phyloP scores from a whole-genome alignment of 2,797 vertebrate genomes.

The Echeneis naucrates region DNA sequence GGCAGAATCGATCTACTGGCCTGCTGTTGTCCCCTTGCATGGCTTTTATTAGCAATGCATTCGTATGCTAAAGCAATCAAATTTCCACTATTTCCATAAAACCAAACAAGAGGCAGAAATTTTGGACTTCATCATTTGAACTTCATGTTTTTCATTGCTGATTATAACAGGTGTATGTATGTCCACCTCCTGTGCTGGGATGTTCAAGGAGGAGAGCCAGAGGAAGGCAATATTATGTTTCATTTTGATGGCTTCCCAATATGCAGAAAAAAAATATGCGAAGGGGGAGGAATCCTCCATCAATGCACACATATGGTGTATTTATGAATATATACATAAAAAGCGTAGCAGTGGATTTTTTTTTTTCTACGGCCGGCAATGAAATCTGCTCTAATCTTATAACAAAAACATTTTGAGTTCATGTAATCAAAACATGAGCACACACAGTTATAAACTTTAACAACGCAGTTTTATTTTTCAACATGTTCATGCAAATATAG shows the following conservation, averaged over 20 bases:
- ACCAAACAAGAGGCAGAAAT: slow-evolving; percentile 28
- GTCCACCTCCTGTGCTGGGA: slow-evolving; percentile 53
- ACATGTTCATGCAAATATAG: slow-evolving; percentile 3
- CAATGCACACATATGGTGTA: slow-evolving; percentile 64
- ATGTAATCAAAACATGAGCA: slow-evolving; percentile 20
- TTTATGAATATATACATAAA: slow-evolving; percentile 62
- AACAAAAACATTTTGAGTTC: slow-evolving; percentile 52
- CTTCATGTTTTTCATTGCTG: slow-evolving; percentile 33
- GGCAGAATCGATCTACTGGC: slow-evolving; percentile 32
- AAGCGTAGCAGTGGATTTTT: too few relatives aligned
- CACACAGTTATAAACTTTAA: slow-evolving; percentile 25
- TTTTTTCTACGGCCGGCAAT: slow-evolving; percentile 32
- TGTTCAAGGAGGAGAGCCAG: slow-evolving; percentile 50
- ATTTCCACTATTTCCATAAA: slow-evolving; percentile 53
- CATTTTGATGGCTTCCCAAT: slow-evolving; percentile 64
- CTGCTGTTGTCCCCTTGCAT: slow-evolving; percentile 48
- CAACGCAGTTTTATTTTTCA: slow-evolving; percentile 18
- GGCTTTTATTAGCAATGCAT: slow-evolving; percentile 40
- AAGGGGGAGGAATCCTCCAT: slow-evolving; percentile 42
- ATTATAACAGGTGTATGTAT: slow-evolving; percentile 61
- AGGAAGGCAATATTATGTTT: slow-evolving; percentile 66
- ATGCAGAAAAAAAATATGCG: slow-evolving; percentile 48
- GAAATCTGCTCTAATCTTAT: slow-evolving; percentile 47
- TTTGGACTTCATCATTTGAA: slow-evolving; percentile 37
- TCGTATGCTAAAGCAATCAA: slow-evolving; percentile 65